Evolutionary conservation across 1,140 invertebrate species (phyloP), one percentile per base, ranked within the genome.

Genomic region (Pygmarrhopalites habei): DNA sequence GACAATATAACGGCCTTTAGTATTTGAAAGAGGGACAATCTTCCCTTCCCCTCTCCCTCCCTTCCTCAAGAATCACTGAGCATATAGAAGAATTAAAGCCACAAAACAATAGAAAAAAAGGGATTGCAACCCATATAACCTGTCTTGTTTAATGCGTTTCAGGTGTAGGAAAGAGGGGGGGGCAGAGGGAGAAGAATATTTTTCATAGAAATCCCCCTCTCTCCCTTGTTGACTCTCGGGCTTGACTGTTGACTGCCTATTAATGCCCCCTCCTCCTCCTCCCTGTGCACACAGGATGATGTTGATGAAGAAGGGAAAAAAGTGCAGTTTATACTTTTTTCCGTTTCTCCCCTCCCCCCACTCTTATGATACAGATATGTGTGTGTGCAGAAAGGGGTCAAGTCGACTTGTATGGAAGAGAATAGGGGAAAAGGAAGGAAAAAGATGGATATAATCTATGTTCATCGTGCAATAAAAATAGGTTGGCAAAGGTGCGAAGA

Each of bases 31-130:
- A n/a, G n/a, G n/a, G n/a, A n/a, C n/a, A n/a, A n/a, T n/a, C n/a
- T n/a, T n/a, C n/a, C n/a, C n/a, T n/a, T n/a, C n/a, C n/a, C n/a
- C n/a, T n/a, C n/a, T n/a, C n/a, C n/a, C n/a, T 46, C n/a, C 46
- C 60, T 62, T 43, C 47, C 60, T 32, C 60, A 47, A 47, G 39
- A 44, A 56, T 62, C 60, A 62, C 44, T 62, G 60, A 57, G 60
- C 60, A 19, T 15, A 7, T 7, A 51, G 46, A 46, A 29, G 47
- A 61, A 61, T 61, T 61, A 52, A 61, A 61, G 49, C 47, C 59
- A 61, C 59, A 47, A 35, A 56, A 62, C 51, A 62, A 56, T 56
- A 47, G 59, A 60, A 47, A n/a, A 47, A 47, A 7, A n/a, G 7
- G 44, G n/a, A n/a, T 19, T n/a, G 44, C 7, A 47, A 19, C 23